These are phyloP conservation scores for Theretra japonica DNA, from an alignment of 2,888 invertebrate species.

Conservation along the genomic window DNA sequence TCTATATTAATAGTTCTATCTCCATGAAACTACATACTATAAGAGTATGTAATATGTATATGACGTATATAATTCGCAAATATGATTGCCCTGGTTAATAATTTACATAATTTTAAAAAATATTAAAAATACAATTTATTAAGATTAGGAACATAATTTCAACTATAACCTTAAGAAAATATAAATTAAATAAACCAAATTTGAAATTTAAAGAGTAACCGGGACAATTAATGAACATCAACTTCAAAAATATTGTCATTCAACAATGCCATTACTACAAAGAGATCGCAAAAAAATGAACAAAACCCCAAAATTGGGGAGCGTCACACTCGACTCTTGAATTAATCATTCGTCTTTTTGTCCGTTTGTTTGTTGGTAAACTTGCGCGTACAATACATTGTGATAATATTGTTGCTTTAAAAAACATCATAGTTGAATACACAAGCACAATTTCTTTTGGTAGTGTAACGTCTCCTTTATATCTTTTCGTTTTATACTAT, in stretches of 20 bases:
- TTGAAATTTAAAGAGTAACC: not conserved
- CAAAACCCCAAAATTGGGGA: slow-evolving; percentile 49
- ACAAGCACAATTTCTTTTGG: slow-evolving; percentile 13
- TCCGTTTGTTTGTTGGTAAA: slow-evolving; percentile 77
- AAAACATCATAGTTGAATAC: slow-evolving; percentile 17
- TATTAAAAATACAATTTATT: too few relatives aligned
- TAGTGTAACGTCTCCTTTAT: slow-evolving; percentile 7
- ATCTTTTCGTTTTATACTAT: not conserved
- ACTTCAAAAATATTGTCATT: slow-evolving; percentile 17
- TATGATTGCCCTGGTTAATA: too few relatives aligned
- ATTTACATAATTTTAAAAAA: too few relatives aligned
- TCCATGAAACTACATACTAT: too few relatives aligned
- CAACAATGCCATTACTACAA: not conserved
- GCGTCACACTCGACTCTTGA: slow-evolving; percentile 67
- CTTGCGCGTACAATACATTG: slow-evolving; percentile 67
- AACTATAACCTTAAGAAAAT: too few relatives aligned
- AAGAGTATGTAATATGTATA: too few relatives aligned
- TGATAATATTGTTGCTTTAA: slow-evolving; percentile 38
- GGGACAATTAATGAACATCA: not conserved
- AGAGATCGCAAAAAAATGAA: slow-evolving; percentile 37
- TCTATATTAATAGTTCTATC: too few relatives aligned
- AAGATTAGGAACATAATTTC: too few relatives aligned
- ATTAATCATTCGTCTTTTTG: slow-evolving; percentile 77
- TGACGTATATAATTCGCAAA: too few relatives aligned
- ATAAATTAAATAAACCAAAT: not conserved